A percentile compares a stretch with the other conserved stretches of the same genome.
Conservation (phyloP, 2,113 vertebrate genomes). For the Sinocyclocheilus anophthalmus region DNA sequence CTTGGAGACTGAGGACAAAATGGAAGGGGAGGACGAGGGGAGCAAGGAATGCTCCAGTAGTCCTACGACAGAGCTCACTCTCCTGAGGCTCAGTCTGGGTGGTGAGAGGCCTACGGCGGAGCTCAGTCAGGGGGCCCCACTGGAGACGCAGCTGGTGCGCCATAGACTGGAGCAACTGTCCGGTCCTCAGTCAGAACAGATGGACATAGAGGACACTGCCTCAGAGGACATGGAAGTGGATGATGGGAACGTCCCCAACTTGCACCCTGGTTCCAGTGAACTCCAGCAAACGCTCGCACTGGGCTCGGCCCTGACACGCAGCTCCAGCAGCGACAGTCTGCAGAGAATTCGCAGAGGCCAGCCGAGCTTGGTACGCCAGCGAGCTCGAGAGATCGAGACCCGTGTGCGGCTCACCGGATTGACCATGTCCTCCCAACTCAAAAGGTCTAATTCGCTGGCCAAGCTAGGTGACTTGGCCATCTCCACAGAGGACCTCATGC, state of each 20-base stretch:
- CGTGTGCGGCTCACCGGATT: constrained; percentile 86
- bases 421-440: constrained; percentile 88
- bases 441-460: constrained; percentile 93
- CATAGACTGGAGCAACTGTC: too few species aligned
- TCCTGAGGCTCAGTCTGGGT: constrained; percentile 74
- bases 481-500: constrained; percentile 86
- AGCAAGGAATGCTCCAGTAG: constrained; percentile 34
- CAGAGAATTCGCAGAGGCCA: constrained; percentile 84
- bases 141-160: constrained; percentile 83
- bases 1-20: constrained; percentile 62
- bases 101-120: constrained; percentile 71
- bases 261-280: constrained; percentile 64
- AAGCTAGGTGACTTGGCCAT: constrained; percentile 89
- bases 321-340: constrained; percentile 95
- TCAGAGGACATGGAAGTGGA: constrained; percentile 61
- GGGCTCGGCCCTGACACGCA: constrained; percentile 73
- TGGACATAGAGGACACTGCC: constrained; percentile 44
- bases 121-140: constrained; percentile 83
- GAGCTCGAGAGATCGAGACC: constrained; percentile 91
- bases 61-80: constrained; percentile 70
- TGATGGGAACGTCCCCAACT: neutral
- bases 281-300: constrained; percentile 34
- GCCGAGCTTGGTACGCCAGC: constrained; percentile 89
- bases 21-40: constrained; percentile 46
- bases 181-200: constrained; percentile 58